Evolutionary conservation across 2,888 invertebrate species (phyloP), one percentile per base, ranked within the genome.

Genomic region (Orchestes rusci): DNA sequence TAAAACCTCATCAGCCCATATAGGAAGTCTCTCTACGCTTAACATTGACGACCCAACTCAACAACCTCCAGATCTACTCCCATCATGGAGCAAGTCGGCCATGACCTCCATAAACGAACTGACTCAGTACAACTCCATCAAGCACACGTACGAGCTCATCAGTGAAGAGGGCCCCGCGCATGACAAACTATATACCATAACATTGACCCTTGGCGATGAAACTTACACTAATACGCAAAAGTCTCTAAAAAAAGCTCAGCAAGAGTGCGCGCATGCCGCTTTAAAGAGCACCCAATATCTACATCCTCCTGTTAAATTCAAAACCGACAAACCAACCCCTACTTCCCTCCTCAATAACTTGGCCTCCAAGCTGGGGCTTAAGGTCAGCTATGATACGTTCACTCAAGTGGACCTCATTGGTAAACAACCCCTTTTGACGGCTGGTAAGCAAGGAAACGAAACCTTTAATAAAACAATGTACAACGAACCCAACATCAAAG

Each of bases 311-410:
- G n/a, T 41, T 17, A 59, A 53, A 36, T 45, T 48, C 8, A 45
- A 52, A 18, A 32, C 52, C 15, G 47, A 53, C 32, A 47, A 53
- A 32, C 51, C 53, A 15, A 17, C 50, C 28, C 42, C 56, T 39
- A 62, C 65, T 15, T 65, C 65, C 7, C 36, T 59, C 27, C 51
- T 66, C 19, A 66, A 66, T 49, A 65, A 64, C 50, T 35, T 66
- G 20, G 60, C 60, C 5, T 42, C 53, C 13, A 63, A 64, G 54
- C 51, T 64, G 16, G 65, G 63, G 2, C 47, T 64, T 30, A 48
- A 50, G 29, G 59, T 65, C 35, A 54, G 52, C 15, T 66, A 65
- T 51, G 50, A 34, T 39, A 37, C 55, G 33, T 23, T 55, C 8
- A 52, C 50, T 28, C 49, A 53, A 31, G 46, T n/a, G n/a, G n/a